phyloP scores from a whole-genome alignment of 2,797 vertebrate genomes.

The Microctenopoma steveboyesi region DNA sequence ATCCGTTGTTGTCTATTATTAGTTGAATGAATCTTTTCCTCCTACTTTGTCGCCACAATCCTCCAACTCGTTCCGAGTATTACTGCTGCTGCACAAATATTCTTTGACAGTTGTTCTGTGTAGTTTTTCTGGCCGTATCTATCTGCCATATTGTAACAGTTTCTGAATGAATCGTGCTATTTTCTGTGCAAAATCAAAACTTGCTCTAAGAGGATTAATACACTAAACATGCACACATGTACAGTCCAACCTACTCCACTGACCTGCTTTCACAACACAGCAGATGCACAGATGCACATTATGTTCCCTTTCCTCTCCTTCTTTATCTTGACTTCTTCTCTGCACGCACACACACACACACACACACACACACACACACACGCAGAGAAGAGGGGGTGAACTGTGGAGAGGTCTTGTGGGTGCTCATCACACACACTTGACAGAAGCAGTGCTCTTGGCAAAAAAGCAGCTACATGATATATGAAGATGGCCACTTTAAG shows the following conservation, averaged over 20 bases:
- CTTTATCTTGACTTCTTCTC: conserved; percentile 13
- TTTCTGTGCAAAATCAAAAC: conserved; percentile 7
- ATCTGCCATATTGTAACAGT: background rate
- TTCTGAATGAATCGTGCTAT: background rate
- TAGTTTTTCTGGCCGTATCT: too few species aligned
- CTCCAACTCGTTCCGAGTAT: conserved; percentile 21
- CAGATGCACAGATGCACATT: conserved; percentile 48
- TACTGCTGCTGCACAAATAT: background rate
- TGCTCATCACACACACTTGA: conserved; percentile 78
- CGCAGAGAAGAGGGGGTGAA: conserved; percentile 35
- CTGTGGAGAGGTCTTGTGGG: conserved; percentile 64
- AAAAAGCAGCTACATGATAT: conserved; percentile 74
- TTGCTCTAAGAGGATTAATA: conserved; percentile 17
- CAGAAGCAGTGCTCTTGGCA: conserved; percentile 75
- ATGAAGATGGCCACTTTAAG: conserved; percentile 77
- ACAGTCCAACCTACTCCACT: conserved; percentile 61
- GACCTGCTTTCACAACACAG: conserved; percentile 71
- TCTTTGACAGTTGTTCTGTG: background rate
- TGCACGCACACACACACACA: conserved; percentile 11
- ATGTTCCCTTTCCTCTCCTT: conserved; percentile 27
- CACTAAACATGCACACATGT: background rate
- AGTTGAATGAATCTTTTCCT: too few species aligned
- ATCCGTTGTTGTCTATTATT: too few species aligned
- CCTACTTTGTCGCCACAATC: conserved; percentile 3
- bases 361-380: conserved; percentile 9